These are phyloP conservation scores for Pollenia labialis DNA, from an alignment of 2,888 invertebrate genomes.

Conservation along the genomic window DNA sequence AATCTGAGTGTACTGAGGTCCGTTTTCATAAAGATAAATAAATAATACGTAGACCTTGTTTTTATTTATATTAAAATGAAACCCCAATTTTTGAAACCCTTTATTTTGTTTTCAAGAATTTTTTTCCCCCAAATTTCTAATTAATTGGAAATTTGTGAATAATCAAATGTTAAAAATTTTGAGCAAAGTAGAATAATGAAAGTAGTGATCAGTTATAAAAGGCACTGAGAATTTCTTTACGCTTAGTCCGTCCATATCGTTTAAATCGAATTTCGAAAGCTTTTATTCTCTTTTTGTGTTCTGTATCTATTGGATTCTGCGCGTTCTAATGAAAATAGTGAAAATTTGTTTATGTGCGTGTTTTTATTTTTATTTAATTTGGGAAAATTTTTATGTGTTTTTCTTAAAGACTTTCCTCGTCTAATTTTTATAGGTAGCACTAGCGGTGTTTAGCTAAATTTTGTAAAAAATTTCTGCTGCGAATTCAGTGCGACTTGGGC, in stretches of 20 bases:
- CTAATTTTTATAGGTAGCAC: constrained; percentile 18
- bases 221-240: neutral
- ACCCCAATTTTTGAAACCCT: no score
- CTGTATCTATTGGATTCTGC: constrained; percentile 53
- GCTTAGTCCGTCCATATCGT: constrained; percentile 9
- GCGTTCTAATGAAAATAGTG: constrained; percentile 23
- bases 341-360: constrained; percentile 30
- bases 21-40: no score
- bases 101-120: no score
- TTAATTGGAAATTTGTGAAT: no score
- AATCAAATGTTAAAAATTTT: neutral
- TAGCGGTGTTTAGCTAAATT: constrained; percentile 58
- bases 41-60: no score
- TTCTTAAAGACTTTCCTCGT: constrained; percentile 27
- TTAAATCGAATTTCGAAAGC: neutral
- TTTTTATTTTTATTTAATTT: constrained; percentile 21
- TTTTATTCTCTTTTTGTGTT: neutral
- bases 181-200: neutral
- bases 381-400: constrained; percentile 63
- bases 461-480: constrained; percentile 77
- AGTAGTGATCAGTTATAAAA: neutral
- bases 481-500: constrained; percentile 84
- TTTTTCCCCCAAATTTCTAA: no score
- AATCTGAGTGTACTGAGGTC: no score
- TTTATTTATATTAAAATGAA: no score